A percentile compares a stretch with the other conserved stretches of the same genome.
These are phyloP conservation scores for Sipha flava DNA, from an alignment of 1,140 invertebrate genomes.

Conservation along the genomic window DNA sequence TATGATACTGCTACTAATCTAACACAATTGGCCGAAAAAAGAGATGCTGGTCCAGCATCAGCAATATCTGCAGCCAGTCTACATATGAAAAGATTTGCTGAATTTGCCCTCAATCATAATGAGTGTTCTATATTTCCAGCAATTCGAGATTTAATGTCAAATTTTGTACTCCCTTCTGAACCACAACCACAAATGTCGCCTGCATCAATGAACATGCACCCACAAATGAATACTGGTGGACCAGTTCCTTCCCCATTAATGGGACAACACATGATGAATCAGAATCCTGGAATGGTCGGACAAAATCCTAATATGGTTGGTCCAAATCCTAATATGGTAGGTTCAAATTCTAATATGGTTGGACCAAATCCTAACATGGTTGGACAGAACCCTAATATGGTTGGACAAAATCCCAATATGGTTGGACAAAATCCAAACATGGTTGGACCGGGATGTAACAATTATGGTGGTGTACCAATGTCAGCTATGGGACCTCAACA, in stretches of 20 bases:
- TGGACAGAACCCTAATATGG: conserved; percentile 11
- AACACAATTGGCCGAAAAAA: conserved; percentile 74
- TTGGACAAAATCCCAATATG: conserved; percentile 13
- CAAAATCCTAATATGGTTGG: neutral
- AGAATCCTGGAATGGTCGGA: neutral
- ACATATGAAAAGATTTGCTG: conserved; percentile 58
- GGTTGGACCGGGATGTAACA: conserved; percentile 14
- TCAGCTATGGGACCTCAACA: conserved; percentile 25
- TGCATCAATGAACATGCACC: conserved; percentile 16
- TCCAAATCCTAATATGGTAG: conserved; percentile 4
- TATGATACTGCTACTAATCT: conserved; percentile 79
- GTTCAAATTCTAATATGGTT: neutral
- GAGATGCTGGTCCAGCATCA: conserved; percentile 52
- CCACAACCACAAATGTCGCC: conserved; percentile 44
- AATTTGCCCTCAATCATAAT: conserved; percentile 50
- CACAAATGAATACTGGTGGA: neutral
- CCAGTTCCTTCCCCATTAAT: conserved; percentile 19
- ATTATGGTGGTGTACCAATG: conserved; percentile 20
- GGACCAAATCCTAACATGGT: conserved; percentile 2
- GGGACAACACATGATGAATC: conserved; percentile 30
- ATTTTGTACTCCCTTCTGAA: conserved; percentile 65
- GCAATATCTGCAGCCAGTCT: conserved; percentile 56
- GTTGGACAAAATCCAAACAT: neutral
- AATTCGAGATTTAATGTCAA: conserved; percentile 72
- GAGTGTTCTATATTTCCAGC: conserved; percentile 85